Percentiles rank a stretch among this genome's conserved stretches.
Conservation (phyloP, 1,140 invertebrate species). For the Popillia japonica region DNA sequence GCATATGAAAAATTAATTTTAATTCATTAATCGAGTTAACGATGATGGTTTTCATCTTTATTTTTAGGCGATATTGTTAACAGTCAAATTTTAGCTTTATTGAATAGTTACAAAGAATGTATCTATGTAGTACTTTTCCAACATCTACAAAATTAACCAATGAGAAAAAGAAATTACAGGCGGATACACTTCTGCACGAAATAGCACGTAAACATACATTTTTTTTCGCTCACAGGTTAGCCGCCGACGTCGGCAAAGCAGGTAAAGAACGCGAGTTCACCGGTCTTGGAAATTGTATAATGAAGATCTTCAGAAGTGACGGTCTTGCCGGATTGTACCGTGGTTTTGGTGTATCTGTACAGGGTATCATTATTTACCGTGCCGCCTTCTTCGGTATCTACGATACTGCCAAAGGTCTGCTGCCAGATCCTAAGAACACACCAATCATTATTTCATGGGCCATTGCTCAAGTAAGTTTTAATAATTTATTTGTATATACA, state of each 20-base stretch:
- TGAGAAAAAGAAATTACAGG: too few relatives aligned
- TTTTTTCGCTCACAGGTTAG: slow-evolving; percentile 67
- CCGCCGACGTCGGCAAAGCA: slow-evolving; percentile 83
- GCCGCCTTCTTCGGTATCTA: slow-evolving; percentile 94
- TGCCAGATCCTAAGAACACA: slow-evolving; percentile 84
- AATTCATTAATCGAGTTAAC: too few relatives aligned
- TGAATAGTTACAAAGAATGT: too few relatives aligned
- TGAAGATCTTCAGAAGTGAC: slow-evolving; percentile 85
- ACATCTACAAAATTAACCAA: too few relatives aligned
- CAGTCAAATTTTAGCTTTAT: too few relatives aligned
- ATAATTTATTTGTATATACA: not conserved
- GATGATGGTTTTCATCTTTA: too few relatives aligned
- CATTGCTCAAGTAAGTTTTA: slow-evolving; percentile 76
- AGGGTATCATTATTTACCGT: slow-evolving; percentile 87
- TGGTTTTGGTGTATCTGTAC: slow-evolving; percentile 90
- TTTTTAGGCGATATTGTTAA: too few relatives aligned
- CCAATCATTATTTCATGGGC: slow-evolving; percentile 79
- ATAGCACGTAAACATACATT: not conserved
- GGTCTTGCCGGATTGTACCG: slow-evolving; percentile 85
- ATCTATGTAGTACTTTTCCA: too few relatives aligned
- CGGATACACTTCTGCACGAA: too few relatives aligned
- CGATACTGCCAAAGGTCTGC: slow-evolving; percentile 89
- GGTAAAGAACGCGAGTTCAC: slow-evolving; percentile 79
- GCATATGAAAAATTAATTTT: too few relatives aligned
- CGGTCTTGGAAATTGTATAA: slow-evolving; percentile 83